These are phyloP conservation scores for Diabrotica virgifera DNA, from an alignment of 1,140 invertebrate species.

Conservation along the genomic window DNA sequence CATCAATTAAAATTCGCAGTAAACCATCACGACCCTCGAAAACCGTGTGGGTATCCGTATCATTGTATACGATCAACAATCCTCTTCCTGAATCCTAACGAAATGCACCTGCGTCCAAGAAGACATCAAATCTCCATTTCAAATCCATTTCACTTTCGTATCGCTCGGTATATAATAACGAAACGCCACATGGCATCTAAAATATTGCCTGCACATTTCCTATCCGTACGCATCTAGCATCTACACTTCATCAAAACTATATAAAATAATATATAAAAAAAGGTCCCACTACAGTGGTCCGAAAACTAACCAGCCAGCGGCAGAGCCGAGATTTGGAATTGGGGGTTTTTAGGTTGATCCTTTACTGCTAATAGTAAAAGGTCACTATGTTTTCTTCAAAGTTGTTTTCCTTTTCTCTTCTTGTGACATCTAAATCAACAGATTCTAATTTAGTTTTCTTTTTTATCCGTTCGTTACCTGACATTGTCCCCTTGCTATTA, in stretches of 20 bases:
- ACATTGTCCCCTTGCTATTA: too few species aligned
- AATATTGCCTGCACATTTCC: slow-evolving; percentile 14
- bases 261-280: slow-evolving; percentile 3
- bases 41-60: neutral
- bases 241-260: slow-evolving; percentile 15
- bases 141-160: slow-evolving; percentile 10
- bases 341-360: too few species aligned
- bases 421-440: too few species aligned
- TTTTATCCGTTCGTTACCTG: too few species aligned
- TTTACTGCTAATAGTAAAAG: too few species aligned
- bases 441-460: too few species aligned
- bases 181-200: slow-evolving; percentile 14
- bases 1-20: neutral
- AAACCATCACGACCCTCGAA: neutral
- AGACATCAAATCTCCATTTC: slow-evolving; percentile 17
- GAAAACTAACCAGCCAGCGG: neutral
- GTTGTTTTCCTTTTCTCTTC: too few species aligned
- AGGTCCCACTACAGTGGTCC: neutral
- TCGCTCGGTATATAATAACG: neutral
- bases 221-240: slow-evolving; percentile 7
- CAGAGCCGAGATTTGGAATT: neutral
- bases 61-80: neutral
- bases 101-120: neutral
- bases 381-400: too few species aligned
- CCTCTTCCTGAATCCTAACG: neutral